Percentiles rank a stretch among this genome's conserved stretches.
Conservation (phyloP, 2,113 vertebrate species). For the Grammomys surdaster region DNA sequence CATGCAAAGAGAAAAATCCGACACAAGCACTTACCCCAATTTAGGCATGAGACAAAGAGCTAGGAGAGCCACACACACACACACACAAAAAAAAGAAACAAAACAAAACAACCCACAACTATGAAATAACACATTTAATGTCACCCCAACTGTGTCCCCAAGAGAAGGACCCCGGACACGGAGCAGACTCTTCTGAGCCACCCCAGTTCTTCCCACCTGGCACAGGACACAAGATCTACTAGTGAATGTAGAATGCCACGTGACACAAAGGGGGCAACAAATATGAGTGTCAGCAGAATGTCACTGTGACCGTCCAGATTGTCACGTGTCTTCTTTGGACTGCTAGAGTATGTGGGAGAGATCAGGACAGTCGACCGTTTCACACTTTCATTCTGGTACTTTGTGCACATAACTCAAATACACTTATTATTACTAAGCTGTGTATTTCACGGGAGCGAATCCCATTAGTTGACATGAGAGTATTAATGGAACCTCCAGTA, state of each 20-base stretch:
- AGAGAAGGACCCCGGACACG: not conserved
- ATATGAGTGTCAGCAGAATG: not conserved
- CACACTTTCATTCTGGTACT: not conserved
- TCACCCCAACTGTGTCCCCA: not conserved
- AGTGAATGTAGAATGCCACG: not conserved
- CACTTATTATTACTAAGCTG: constrained; percentile 15
- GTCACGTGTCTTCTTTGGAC: not conserved
- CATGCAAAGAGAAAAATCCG: constrained; percentile 29
- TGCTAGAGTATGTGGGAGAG: not conserved
- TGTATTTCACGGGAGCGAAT: not conserved
- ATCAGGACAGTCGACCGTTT: not conserved
- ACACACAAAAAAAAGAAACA: not conserved
- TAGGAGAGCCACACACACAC: not conserved
- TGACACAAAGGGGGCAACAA: not conserved
- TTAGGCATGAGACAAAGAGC: constrained; percentile 54
- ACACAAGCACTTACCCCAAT: not conserved
- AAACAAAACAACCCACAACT: not conserved
- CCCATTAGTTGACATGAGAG: not conserved
- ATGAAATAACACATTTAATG: not conserved
- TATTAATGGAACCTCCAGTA: not conserved
- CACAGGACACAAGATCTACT: not conserved
- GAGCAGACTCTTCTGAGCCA: not conserved
- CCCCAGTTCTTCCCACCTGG: not conserved
- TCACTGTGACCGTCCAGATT: not conserved
- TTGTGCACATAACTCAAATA: not conserved